Conservation (phyloP, 2,113 vertebrate genomes). For the Urocynchramus pylzowi region DNA sequence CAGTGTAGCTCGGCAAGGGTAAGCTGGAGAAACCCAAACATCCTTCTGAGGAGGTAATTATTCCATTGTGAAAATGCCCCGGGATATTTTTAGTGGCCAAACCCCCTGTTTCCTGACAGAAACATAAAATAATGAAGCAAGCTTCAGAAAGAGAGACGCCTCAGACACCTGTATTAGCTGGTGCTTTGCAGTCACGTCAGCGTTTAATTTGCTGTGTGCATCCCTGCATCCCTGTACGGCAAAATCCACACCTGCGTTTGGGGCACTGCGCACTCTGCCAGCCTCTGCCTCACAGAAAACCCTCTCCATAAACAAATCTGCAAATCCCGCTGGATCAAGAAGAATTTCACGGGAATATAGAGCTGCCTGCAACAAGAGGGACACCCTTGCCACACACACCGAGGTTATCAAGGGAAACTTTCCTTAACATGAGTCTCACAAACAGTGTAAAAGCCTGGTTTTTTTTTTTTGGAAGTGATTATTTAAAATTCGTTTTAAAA, state of each 20-base stretch:
- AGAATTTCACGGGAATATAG: background rate
- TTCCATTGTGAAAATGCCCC: background rate
- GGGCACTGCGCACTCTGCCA: background rate
- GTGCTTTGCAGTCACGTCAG: background rate
- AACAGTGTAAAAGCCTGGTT: accelerated
- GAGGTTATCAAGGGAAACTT: background rate
- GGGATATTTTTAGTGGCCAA: background rate
- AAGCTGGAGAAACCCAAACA: background rate
- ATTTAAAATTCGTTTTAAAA: background rate
- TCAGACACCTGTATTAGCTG: background rate
- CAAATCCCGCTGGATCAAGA: background rate
- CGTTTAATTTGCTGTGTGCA: accelerated
- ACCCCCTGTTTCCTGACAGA: background rate
- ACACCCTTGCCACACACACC: background rate
- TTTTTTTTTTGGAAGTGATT: background rate
- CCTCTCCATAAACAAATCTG: background rate
- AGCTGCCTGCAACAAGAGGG: background rate
- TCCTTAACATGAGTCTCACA: background rate
- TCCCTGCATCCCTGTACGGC: background rate
- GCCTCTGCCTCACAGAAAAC: background rate
- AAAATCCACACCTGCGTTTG: background rate
- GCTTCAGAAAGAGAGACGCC: background rate
- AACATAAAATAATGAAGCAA: background rate
- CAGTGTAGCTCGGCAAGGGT: background rate
- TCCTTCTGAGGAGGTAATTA: slow-evolving; percentile 4